A percentile compares a stretch with the other conserved stretches of the same genome.
These are phyloP conservation scores for Ooceraea biroi DNA, from an alignment of 1,140 invertebrate species.

Conservation along the genomic window DNA sequence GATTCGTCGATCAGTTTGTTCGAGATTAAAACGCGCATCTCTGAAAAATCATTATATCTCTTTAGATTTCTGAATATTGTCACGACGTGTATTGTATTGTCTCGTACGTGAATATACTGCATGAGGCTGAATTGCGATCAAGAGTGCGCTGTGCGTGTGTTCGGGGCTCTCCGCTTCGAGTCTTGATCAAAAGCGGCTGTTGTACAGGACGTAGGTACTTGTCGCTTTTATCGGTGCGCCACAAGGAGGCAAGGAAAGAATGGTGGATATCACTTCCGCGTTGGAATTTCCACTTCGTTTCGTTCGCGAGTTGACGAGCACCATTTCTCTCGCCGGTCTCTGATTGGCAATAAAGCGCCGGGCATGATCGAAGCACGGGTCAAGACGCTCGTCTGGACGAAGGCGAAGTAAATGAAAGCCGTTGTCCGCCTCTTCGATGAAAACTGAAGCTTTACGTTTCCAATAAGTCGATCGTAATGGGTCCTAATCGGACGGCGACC, in stretches of 20 bases:
- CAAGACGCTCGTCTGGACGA: constrained; percentile 44
- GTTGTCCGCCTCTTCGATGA: constrained; percentile 39
- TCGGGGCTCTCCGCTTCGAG: not conserved
- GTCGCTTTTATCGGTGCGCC: not conserved
- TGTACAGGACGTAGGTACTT: constrained; percentile 16
- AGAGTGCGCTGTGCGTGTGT: not conserved
- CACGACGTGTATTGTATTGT: too few relatives aligned
- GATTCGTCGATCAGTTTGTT: too few relatives aligned
- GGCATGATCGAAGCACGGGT: constrained; percentile 55
- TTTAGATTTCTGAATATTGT: too few relatives aligned
- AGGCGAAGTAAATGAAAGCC: constrained; percentile 58
- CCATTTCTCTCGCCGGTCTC: constrained; percentile 35
- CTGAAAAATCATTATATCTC: too few relatives aligned
- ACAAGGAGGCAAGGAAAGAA: constrained; percentile 7
- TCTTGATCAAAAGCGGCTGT: constrained; percentile 59
- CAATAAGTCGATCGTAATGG: constrained; percentile 46
- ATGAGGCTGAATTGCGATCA: not conserved
- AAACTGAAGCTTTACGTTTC: constrained; percentile 44
- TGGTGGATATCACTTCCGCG: constrained; percentile 1
- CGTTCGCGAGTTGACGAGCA: constrained; percentile 55
- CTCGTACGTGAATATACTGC: too few relatives aligned
- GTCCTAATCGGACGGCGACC: constrained; percentile 8
- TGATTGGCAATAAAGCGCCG: constrained; percentile 73
- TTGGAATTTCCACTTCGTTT: constrained; percentile 64
- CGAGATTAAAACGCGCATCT: too few relatives aligned